Evolutionary conservation across 1,140 invertebrate species (phyloP), one percentile per base, ranked within the genome.

Genomic region (Paralvinella palmiformis): DNA sequence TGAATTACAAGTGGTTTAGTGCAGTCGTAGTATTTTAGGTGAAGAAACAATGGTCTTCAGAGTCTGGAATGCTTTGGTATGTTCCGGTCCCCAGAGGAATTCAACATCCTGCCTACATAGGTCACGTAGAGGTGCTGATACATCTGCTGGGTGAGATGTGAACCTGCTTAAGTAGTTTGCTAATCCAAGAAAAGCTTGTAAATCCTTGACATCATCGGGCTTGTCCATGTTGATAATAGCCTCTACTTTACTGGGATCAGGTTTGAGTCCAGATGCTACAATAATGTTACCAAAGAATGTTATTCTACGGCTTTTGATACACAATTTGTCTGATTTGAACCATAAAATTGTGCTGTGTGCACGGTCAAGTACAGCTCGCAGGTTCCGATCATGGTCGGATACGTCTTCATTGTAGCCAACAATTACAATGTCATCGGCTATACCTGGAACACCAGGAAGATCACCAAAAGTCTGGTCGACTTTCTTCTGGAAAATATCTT

Each of bases 371-470:
- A 83, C 71, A 55, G 68, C 60, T 44, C 56, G 50, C 31, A 84
- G 59, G 33, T 74, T 24, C 31, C 63, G 32, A 56, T 77, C 71
- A 65, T 80, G 74, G 61, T 81, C 69, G n/a, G n/a, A n/a, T n/a
- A n/a, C 62, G 41, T 64, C 36, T 62, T 68, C 57, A 32, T 56
- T 65, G n/a, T 44, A 27, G 7, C 68, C 79, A 55, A 58, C 72
- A 2, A 82, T 64, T 10, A 79, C 55, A 15, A 79, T 71, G 62
- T 82, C 79, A 67, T 80, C 80, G 22, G 75, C 66, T 48, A 78
- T 76, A 2, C 72, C 64, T 27, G 64, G 70, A 20, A 77, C 66
- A 45, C 75, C 74, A 24, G 56, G 13, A n/a, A 81, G 61, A 36
- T 71, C 70, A 41, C 70, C 71, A 66, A 78, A 75, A 50, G 73